A percentile compares a stretch with the other conserved stretches of the same genome.
phyloP scores from a whole-genome alignment of 30 jellyfish, hydroid and myxozoan genomes.

The Aurelia sp. region DNA sequence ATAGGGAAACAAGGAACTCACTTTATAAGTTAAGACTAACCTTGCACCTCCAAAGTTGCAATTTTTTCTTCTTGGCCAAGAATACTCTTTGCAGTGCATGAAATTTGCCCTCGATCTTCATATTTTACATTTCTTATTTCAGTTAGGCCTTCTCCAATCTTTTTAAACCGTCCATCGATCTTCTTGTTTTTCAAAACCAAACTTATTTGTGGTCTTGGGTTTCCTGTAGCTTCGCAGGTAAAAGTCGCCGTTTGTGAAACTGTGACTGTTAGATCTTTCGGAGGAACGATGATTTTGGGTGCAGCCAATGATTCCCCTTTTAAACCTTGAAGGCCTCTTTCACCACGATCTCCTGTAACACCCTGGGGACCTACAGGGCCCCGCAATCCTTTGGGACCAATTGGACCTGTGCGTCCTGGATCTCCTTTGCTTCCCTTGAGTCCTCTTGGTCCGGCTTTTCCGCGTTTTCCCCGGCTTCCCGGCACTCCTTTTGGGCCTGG shows the following conservation, averaged over 20 bases:
- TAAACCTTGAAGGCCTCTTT: neutral
- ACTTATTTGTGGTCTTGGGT: slow-evolving; percentile 6
- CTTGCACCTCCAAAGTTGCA: slow-evolving; percentile 3
- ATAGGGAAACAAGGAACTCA: too few species aligned
- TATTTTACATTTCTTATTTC: slow-evolving; percentile 4
- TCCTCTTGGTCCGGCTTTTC: slow-evolving; percentile 37
- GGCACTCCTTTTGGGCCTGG: slow-evolving; percentile 9
- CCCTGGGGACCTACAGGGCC: slow-evolving; percentile 8
- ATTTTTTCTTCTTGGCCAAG: slow-evolving; percentile 11
- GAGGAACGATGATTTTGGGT: neutral
- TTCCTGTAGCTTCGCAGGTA: slow-evolving; percentile 27
- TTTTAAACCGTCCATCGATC: too few species aligned
- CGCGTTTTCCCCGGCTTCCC: slow-evolving; percentile 18
- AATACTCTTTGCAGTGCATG: slow-evolving; percentile 13
- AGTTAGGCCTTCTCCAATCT: neutral
- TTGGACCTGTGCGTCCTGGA: neutral
- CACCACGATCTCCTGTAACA: neutral
- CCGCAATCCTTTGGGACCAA: neutral
- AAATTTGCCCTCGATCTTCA: slow-evolving; percentile 7
- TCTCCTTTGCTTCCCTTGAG: slow-evolving; percentile 4
- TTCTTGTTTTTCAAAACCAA: neutral
- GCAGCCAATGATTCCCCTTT: neutral
- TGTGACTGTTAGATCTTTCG: neutral
- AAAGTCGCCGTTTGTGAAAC: slow-evolving; percentile 7
- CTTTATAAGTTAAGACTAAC: neutral